These are phyloP conservation scores for Napeogenes sylphis DNA, from an alignment of 2,888 invertebrate genomes.

Conservation along the genomic window DNA sequence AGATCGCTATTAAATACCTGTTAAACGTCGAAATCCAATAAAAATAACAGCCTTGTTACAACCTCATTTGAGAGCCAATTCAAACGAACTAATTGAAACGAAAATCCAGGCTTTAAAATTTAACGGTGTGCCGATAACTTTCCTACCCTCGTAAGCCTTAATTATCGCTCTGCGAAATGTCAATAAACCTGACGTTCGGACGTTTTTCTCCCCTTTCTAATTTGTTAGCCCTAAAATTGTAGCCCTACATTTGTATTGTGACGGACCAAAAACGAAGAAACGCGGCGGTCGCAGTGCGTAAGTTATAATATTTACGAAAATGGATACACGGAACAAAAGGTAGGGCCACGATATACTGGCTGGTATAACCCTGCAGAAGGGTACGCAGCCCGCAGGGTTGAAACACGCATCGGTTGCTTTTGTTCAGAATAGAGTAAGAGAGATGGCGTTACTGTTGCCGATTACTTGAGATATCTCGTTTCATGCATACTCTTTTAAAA, in stretches of 20 bases:
- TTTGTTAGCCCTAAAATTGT: conserved; percentile 73
- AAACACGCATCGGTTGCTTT: conserved; percentile 55
- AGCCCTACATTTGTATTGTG: conserved; percentile 46
- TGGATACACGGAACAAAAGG: conserved; percentile 29
- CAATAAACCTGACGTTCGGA: conserved; percentile 70
- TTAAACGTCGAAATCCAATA: conserved; percentile 35
- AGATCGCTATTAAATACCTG: conserved; percentile 31
- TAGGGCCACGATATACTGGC: conserved; percentile 46
- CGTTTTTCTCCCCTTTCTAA: conserved; percentile 70
- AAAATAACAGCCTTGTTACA: conserved; percentile 39
- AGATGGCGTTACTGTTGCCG: conserved; percentile 45
- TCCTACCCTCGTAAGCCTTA: conserved; percentile 62
- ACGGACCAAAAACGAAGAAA: conserved; percentile 39
- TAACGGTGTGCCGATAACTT: conserved; percentile 63
- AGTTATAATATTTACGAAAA: conserved; percentile 26
- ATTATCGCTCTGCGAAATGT: conserved; percentile 71
- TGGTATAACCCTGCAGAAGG: conserved; percentile 58
- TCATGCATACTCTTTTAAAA: conserved; percentile 30
- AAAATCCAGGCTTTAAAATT: conserved; percentile 61
- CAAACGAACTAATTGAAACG: conserved; percentile 52
- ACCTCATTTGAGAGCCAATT: conserved; percentile 45
- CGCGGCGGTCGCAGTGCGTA: conserved; percentile 16
- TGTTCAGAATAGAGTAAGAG: conserved; percentile 43
- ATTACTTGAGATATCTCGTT: conserved; percentile 47
- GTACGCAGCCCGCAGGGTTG: conserved; percentile 64